Evolutionary conservation across 2,888 invertebrate species (phyloP).

Genomic region (Suillia variegata): DNA sequence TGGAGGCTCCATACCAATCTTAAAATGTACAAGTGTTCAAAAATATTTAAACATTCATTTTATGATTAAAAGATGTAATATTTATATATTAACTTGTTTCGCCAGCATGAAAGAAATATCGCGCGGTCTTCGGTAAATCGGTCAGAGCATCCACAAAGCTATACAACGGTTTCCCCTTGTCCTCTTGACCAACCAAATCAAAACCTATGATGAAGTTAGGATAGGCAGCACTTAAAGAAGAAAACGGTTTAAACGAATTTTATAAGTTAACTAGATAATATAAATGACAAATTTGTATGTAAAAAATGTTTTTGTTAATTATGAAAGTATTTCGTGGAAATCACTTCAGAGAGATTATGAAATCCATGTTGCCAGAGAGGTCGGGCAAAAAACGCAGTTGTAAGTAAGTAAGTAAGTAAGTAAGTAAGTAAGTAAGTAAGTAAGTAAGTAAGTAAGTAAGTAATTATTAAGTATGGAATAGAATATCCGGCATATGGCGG

Average conservation of each 20-base stretch:
- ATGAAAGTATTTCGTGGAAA: too few relatives aligned
- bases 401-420: too few relatives aligned
- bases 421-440: too few relatives aligned
- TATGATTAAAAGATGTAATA: too few relatives aligned
- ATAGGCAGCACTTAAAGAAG: slow-evolving; percentile 39
- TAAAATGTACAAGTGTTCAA: slow-evolving; percentile 5
- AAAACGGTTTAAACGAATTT: too few relatives aligned
- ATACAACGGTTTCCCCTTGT: slow-evolving; percentile 64
- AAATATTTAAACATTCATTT: background rate
- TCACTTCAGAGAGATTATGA: too few relatives aligned
- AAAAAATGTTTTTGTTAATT: background rate
- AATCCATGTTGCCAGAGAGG: too few relatives aligned
- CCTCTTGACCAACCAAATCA: slow-evolving; percentile 73
- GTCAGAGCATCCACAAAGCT: slow-evolving; percentile 42
- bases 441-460: too few relatives aligned
- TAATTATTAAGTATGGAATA: too few relatives aligned
- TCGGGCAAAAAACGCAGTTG: too few relatives aligned
- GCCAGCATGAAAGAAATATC: slow-evolving; percentile 71
- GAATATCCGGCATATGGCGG: too few relatives aligned
- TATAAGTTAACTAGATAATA: background rate
- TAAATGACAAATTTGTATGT: too few relatives aligned
- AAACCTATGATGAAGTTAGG: slow-evolving; percentile 69
- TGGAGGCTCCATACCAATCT: slow-evolving; percentile 64
- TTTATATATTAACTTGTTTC: slow-evolving; percentile 65
- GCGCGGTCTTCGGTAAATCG: slow-evolving; percentile 52